A percentile compares a stretch with the other conserved stretches of the same genome.
Evolutionary conservation across 2,113 vertebrate species (phyloP).

Genomic region (Macquaria australasica): DNA sequence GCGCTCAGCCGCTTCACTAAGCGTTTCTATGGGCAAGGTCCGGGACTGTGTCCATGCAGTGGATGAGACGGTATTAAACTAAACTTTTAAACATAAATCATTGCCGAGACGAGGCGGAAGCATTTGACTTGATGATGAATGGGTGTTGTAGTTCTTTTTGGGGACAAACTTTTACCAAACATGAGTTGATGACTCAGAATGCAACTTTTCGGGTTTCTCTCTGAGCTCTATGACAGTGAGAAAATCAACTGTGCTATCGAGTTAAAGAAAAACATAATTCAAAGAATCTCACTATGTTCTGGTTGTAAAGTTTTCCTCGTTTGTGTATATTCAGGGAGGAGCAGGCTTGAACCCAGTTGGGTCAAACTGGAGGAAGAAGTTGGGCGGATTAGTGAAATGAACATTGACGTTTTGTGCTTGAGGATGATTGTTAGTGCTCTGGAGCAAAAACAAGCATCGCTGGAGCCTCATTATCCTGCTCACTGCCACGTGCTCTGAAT

Average conservation of each 20-base stretch:
- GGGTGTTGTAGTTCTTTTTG: neutral
- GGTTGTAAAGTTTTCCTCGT: neutral
- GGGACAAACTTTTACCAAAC: neutral
- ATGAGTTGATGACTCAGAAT: neutral
- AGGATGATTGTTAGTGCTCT: conserved; percentile 55
- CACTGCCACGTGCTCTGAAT: conserved; percentile 44
- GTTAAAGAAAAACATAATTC: neutral
- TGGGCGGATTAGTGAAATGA: conserved; percentile 52
- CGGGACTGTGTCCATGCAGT: neutral
- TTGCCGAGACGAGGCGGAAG: neutral
- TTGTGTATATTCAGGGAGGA: neutral
- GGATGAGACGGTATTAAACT: neutral
- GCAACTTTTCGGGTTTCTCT: neutral
- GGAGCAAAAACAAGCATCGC: conserved; percentile 45
- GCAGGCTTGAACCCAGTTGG: neutral
- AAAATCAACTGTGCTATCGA: neutral
- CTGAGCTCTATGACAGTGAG: neutral
- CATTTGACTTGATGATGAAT: neutral
- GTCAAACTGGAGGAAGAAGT: conserved; percentile 7
- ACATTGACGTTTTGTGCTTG: conserved; percentile 38
- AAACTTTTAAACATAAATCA: neutral
- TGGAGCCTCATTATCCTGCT: conserved; percentile 68
- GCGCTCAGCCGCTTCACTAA: neutral
- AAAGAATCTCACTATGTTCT: neutral
- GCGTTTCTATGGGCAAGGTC: neutral